phyloP scores from a whole-genome alignment of 1,140 invertebrate species.

The Hylaeus anthracinus region DNA sequence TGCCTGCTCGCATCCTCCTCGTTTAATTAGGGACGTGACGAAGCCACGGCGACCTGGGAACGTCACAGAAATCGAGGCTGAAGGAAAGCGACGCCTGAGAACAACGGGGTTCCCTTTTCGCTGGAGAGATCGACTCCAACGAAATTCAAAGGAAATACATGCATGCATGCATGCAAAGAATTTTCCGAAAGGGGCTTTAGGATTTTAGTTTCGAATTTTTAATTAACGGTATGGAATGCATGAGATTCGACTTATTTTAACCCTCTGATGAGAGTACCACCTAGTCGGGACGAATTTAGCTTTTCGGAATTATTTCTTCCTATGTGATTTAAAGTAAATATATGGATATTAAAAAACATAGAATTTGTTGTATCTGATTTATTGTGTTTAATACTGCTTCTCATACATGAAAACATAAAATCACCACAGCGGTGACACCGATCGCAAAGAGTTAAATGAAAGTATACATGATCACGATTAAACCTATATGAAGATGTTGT shows the following conservation, averaged over 20 bases:
- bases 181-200: no score
- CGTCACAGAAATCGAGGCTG: slow-evolving; percentile 58
- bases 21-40: slow-evolving; percentile 61
- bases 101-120: slow-evolving; percentile 25
- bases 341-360: not conserved
- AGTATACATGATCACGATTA: no score
- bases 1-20: not conserved
- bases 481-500: no score
- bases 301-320: not conserved
- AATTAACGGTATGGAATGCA: no score
- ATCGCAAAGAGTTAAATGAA: no score
- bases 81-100: slow-evolving; percentile 70
- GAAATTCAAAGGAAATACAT: not conserved
- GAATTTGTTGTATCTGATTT: not conserved
- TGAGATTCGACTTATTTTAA: no score
- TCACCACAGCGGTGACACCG: not conserved
- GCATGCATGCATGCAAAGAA: no score
- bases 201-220: no score
- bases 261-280: not conserved
- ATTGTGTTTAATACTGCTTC: not conserved
- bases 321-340: not conserved
- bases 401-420: slow-evolving; percentile 1
- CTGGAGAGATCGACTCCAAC: not conserved
- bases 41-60: slow-evolving; percentile 64
- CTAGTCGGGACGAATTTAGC: not conserved